Percentiles rank a stretch among this genome's conserved stretches.
Conservation (phyloP, 2,113 vertebrate species). For the Sminthopsis crassicaudata region DNA sequence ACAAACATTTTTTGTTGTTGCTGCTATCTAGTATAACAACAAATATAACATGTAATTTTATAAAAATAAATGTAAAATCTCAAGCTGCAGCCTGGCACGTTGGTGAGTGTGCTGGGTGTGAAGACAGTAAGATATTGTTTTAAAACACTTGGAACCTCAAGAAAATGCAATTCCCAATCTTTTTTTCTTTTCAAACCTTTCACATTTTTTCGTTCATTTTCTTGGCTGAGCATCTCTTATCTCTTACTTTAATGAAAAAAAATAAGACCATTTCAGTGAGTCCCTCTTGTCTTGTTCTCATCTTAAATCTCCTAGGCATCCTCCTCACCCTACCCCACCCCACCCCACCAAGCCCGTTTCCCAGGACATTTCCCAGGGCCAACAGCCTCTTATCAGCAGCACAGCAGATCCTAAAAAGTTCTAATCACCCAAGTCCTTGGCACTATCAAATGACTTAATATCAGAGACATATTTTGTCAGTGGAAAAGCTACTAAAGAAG, state of each 20-base stretch:
- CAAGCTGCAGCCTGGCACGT: background rate
- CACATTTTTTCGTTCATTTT: background rate
- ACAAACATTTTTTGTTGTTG: background rate
- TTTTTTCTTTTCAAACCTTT: background rate
- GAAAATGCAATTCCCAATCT: background rate
- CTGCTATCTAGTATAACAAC: background rate
- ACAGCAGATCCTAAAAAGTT: background rate
- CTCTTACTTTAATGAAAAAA: background rate
- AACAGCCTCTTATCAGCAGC: background rate
- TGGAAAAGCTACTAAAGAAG: background rate
- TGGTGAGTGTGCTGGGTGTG: background rate
- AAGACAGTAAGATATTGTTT: background rate
- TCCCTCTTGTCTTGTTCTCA: background rate
- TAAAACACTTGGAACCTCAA: background rate
- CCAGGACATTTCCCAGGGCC: background rate
- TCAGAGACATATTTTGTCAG: too few species aligned
- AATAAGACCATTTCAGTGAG: background rate
- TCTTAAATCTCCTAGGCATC: background rate
- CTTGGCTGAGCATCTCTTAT: background rate
- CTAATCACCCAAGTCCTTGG: background rate
- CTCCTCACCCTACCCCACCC: background rate
- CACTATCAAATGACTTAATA: background rate
- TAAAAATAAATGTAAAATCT: background rate
- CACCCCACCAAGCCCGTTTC: background rate
- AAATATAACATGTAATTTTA: background rate